Base-by-base conservation (phyloP, 2,888 invertebrate species). In the Lasioglossum calceatum region DNA sequence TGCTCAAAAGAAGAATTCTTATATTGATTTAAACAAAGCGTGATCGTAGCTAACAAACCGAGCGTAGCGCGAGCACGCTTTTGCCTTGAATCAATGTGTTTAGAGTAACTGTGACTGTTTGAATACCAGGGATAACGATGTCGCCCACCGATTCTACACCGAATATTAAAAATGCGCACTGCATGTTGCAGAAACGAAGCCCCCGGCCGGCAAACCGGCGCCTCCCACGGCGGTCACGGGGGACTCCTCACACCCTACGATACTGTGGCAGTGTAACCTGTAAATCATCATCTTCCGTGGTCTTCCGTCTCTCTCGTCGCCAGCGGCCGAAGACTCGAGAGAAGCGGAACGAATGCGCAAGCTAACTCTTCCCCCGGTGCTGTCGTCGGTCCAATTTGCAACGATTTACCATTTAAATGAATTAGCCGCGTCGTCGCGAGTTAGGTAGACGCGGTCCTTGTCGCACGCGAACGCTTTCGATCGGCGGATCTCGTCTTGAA, bases 221-320 rank as follows among this genome's bases (percentile, higher is more conserved):
- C 90, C 94, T 80, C 93, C 94, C 93, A 93, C 95, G 92, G 93
- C 93, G 93, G 93, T 94, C 94, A 95, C 95, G 97, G 97, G 96
- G 98, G 98, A 98, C 97, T 95, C 95, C 94, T 98, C 98, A 98
- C 98, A 98, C 98, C 98, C 98, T 98, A 98, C 98, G 98, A 98
- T 98, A 98, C 98, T 98, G 98, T 98, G 98, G 98, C 98, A 98
- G 98, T 98, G 98, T 98, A 98, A 98, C 97, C 97, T 98, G 97
- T 98, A 98, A 97, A 95, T 94, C 94, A 95, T 94, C 94, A 95
- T 94, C 91, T 85, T 87, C 85, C 90, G 88, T 89, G 89, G 83
- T 90, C 86, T 92, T 92, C 90, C 91, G 92, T 85, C 50, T 87
- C 90, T 91, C 90, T 89, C 87, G 87, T 87, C 86, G 84, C 88